phyloP scores from a whole-genome alignment of 2,888 invertebrate species.

The Parochlus steinenii region DNA sequence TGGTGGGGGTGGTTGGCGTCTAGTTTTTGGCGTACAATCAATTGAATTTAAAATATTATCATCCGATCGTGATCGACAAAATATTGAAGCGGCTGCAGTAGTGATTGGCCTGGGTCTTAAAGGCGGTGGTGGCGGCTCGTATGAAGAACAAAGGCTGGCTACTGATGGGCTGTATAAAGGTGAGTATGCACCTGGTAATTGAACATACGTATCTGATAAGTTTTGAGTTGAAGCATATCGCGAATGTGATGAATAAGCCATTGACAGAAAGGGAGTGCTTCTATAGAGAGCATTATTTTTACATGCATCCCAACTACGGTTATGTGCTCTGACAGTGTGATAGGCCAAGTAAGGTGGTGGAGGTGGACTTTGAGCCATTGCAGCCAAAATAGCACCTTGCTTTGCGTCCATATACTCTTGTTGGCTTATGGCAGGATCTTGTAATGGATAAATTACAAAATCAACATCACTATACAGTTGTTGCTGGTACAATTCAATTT shows the following conservation, averaged over 20 bases:
- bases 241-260: constrained; percentile 46
- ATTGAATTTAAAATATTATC: constrained; percentile 62
- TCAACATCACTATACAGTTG: constrained; percentile 83
- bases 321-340: constrained; percentile 28
- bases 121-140: constrained; percentile 50
- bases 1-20: constrained; percentile 38
- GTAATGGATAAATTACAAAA: constrained; percentile 79
- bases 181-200: constrained; percentile 40
- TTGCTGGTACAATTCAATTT: constrained; percentile 75
- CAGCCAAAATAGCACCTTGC: constrained; percentile 43
- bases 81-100: constrained; percentile 26
- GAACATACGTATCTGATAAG: constrained; percentile 56
- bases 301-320: constrained; percentile 27
- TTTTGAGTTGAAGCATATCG: constrained; percentile 69
- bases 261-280: constrained; percentile 63
- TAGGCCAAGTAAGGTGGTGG: constrained; percentile 37
- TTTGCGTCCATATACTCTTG: constrained; percentile 85
- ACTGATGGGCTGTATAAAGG: constrained; percentile 45
- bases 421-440: constrained; percentile 76
- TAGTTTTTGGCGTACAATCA: constrained; percentile 35
- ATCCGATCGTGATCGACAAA: constrained; percentile 58
- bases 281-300: constrained; percentile 63
- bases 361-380: constrained; percentile 43
- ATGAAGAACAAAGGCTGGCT: constrained; percentile 42
- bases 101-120: constrained; percentile 34